These are phyloP conservation scores for Hydrochoerus hydrochaeris DNA, from an alignment of 2,113 vertebrate genomes.

Conservation along the genomic window DNA sequence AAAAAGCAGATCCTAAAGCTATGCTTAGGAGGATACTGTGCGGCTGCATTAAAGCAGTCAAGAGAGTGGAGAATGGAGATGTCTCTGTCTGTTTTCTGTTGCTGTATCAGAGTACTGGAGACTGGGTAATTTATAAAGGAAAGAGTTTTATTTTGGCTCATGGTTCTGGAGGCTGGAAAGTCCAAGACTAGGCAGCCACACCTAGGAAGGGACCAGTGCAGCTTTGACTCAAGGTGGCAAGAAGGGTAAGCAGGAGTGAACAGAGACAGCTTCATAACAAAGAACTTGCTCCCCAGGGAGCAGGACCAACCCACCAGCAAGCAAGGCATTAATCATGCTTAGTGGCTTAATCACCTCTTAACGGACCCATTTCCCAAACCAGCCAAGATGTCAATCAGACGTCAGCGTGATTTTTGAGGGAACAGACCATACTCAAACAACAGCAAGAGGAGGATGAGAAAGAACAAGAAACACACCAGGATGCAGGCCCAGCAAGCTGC, in stretches of 20 bases:
- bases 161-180: not conserved
- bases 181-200: not conserved
- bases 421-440: not conserved
- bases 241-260: not conserved
- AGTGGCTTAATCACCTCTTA: not conserved
- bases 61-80: not conserved
- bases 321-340: not conserved
- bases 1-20: not conserved
- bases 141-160: not conserved
- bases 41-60: too few relatives aligned
- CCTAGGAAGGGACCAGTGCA: not conserved
- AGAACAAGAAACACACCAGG: not conserved
- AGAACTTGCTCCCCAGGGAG: not conserved
- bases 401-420: not conserved
- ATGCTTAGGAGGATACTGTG: too few relatives aligned
- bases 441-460: not conserved
- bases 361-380: not conserved
- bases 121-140: not conserved
- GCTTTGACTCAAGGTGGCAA: not conserved
- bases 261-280: not conserved
- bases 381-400: not conserved
- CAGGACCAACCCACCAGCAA: not conserved
- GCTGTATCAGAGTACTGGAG: not conserved
- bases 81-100: not conserved
- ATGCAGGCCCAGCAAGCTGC: not conserved